Base-by-base conservation (phyloP, 1,140 invertebrate genomes). In the Lasaia peninsularis region DNA sequence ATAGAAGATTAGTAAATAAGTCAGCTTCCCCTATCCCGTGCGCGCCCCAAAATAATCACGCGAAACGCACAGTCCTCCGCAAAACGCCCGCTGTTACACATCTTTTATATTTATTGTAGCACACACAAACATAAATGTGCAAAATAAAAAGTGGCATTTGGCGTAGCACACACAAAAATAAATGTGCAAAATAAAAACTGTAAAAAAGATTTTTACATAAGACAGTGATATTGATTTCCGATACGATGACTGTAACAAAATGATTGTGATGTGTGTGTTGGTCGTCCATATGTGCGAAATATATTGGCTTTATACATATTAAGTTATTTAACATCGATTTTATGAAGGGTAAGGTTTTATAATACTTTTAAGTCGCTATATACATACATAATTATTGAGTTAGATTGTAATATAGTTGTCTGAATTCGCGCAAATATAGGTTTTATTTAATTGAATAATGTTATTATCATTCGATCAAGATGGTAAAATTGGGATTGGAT, bases 341-440 rank as follows among this genome's bases (percentile, higher is more conserved):
- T 63, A 86, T 86, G 83, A 86, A 86, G 80, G 83, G 83, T 86
- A 71, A 84, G 80, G 61, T 61, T 37, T 32, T 20, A n/a, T 34
- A 34, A 8, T 28, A 3, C 21, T 11, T 50, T 21, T n/a, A n/a
- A 5, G 3, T 28, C 2, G 4, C 10, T 21, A 10, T 28, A 12
- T 40, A 40, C 12, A 40, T 12, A 40, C n/a, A 40, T 16, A 12
- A 2, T n/a, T 3, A 16, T 40, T 40, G n/a, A n/a, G n/a, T n/a
- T n/a, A n/a, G n/a, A n/a, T n/a, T n/a, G n/a, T n/a, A 18, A 33
- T 33, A 33, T 33, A 33, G 32, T 33, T n/a, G n/a, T n/a, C n/a
- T n/a, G n/a, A n/a, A n/a, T n/a, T n/a, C n/a, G n/a, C n/a, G n/a
- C n/a, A n/a, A n/a, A n/a, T n/a, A n/a, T n/a, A n/a, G n/a, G n/a